Percentiles rank a stretch among this genome's conserved stretches.
phyloP scores from a whole-genome alignment of 1,140 invertebrate genomes.

The Bombus superbus region DNA sequence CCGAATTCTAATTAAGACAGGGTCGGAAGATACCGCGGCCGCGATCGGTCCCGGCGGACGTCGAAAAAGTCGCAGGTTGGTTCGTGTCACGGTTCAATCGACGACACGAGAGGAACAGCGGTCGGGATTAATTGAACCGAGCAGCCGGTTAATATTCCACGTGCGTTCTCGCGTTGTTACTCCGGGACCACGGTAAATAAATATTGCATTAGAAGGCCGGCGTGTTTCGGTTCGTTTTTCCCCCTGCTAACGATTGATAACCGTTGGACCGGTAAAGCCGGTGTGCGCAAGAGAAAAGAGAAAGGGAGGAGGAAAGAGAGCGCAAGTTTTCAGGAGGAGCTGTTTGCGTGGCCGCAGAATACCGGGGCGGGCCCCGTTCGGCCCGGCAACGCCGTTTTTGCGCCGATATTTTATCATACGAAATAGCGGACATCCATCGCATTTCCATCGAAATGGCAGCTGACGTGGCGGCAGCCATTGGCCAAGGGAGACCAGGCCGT shows the following conservation, averaged over 20 bases:
- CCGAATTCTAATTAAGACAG: conserved; percentile 5
- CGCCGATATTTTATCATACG: conserved; percentile 79
- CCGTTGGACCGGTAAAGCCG: conserved; percentile 16
- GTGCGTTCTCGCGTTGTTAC: conserved; percentile 40
- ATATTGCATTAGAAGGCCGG: conserved; percentile 40
- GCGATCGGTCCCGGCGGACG: background rate
- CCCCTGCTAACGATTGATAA: conserved; percentile 51
- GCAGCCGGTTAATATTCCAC: conserved; percentile 24
- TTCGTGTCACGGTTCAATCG: conserved; percentile 11
- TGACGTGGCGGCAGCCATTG: conserved; percentile 76
- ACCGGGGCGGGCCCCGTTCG: conserved; percentile 64
- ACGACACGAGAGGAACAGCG: conserved; percentile 6
- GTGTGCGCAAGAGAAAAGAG: background rate
- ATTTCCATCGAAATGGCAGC: conserved; percentile 82
- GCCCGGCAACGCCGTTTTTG: conserved; percentile 68
- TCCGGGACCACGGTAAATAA: conserved; percentile 20
- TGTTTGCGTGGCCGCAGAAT: conserved; percentile 53
- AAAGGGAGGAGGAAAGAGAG: background rate
- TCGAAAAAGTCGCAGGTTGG: background rate
- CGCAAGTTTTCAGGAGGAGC: conserved; percentile 57
- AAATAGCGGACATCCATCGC: conserved; percentile 80
- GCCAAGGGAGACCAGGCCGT: conserved; percentile 53
- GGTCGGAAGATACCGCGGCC: background rate
- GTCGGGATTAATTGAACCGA: conserved; percentile 38
- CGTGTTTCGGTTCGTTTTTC: conserved; percentile 34